A percentile compares a stretch with the other conserved stretches of the same genome.
phyloP scores from a whole-genome alignment of 2,797 vertebrate species.

The Smutsia gigantea region DNA sequence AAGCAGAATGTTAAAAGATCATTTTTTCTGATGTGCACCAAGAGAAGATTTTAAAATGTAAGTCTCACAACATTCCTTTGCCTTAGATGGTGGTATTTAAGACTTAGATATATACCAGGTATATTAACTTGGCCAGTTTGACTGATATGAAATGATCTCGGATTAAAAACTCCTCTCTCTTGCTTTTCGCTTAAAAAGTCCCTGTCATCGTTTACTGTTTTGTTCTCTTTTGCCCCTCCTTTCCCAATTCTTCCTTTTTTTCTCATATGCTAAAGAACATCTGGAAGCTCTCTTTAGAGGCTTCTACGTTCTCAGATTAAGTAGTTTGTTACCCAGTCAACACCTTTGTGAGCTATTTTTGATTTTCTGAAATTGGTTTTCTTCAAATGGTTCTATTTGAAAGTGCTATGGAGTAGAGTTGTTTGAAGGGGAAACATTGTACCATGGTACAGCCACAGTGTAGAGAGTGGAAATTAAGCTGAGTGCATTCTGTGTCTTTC shows the following conservation, averaged over 20 bases:
- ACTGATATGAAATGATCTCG: not conserved
- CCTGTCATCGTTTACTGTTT: not conserved
- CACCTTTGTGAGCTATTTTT: constrained; percentile 52
- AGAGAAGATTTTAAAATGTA: not conserved
- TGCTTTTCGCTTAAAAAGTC: not conserved
- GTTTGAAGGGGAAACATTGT: constrained; percentile 69
- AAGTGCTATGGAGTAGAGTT: constrained; percentile 59
- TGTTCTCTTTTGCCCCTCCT: not conserved
- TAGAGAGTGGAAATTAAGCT: constrained; percentile 2
- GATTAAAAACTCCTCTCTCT: not conserved
- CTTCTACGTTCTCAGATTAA: not conserved
- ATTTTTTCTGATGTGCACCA: not conserved
- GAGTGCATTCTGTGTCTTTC: constrained; percentile 61
- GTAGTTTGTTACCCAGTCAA: constrained; percentile 38
- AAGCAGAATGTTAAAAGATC: not conserved
- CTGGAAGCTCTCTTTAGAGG: not conserved
- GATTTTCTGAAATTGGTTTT: constrained; percentile 62
- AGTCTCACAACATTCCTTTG: not conserved
- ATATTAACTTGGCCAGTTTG: not conserved
- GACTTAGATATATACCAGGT: not conserved
- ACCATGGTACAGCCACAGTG: not conserved
- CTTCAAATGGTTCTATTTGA: constrained; percentile 56
- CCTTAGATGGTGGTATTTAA: not conserved
- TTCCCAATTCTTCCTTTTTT: constrained; percentile 59
- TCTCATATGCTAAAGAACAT: not conserved